Evolutionary conservation across 2,888 invertebrate genomes (phyloP), one percentile per base, ranked within the genome.

Genomic region (Nomada hirtipes): DNA sequence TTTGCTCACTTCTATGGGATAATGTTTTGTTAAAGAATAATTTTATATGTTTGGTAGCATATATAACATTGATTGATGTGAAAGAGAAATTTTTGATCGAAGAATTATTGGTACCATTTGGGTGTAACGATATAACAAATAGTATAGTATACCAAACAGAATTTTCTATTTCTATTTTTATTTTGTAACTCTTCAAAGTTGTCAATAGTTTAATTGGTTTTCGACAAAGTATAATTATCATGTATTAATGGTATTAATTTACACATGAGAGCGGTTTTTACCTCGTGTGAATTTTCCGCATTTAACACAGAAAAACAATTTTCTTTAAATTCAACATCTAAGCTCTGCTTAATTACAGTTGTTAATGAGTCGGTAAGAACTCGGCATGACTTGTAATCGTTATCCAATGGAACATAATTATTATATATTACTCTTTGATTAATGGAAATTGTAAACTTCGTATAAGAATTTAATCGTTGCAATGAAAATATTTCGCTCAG

Each of bases 301-400:
- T 80, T 61, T 26, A 91, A 81, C 44, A 84, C 63, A 3, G 86
- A 52, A 4, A 89, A 89, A 65, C 90, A 89, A 4, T 84, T 72
- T 29, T 89, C 81, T 65, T 83, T 89, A 53, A 92, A 93, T 36
- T 87, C 53, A 2, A 77, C 53, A 61, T 91, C 88, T 13, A 63
- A 36, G 73, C 91, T 91, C 36, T 89, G 87, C 63, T 81, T 80
- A 15, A 92, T 76, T 18, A 93, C 72, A 18, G 72, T 80, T 20
- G 76, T 79, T 52, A 92, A 82, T 4, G 90, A 79, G 9, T 44
- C 60, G 36, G 83, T 86, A 15, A 91, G 55, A 4, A 88, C 64
- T 57, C 73, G 76, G 61, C 91, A 91, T 4, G 82, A 82, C 44
- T 81, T 78, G 10, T 79, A 85, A 63, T 84, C 82, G 0, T 89